A percentile compares a stretch with the other conserved stretches of the same genome.
Conservation (phyloP, 64 coral and sea anemone species). For the Acropora yongei region DNA sequence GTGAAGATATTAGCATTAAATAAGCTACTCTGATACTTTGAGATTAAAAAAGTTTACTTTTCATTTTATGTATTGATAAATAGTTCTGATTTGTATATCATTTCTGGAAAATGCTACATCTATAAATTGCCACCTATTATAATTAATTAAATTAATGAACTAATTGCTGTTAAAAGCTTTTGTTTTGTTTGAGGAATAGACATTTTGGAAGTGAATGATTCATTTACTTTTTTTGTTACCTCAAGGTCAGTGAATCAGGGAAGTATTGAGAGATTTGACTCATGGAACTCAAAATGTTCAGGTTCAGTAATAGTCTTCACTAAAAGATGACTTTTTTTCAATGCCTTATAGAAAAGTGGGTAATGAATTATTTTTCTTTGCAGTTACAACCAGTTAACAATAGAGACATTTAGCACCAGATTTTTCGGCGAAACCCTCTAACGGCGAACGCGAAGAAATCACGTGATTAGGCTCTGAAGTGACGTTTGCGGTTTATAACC, state of each 20-base stretch:
- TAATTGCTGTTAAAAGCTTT: slow-evolving; percentile 44
- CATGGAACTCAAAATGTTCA: slow-evolving; percentile 54
- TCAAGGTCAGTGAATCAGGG: slow-evolving; percentile 53
- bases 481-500: too few species aligned
- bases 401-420: not conserved
- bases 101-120: slow-evolving; percentile 21
- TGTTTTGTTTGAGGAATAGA: slow-evolving; percentile 47
- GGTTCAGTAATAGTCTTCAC: slow-evolving; percentile 19
- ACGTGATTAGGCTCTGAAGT: too few species aligned
- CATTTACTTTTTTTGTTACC: slow-evolving; percentile 41
- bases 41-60: slow-evolving; percentile 55
- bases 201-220: slow-evolving; percentile 62
- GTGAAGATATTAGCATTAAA: slow-evolving; percentile 53
- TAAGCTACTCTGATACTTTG: slow-evolving; percentile 52
- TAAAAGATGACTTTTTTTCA: slow-evolving; percentile 13
- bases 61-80: slow-evolving; percentile 1
- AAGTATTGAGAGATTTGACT: slow-evolving; percentile 53
- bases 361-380: slow-evolving; percentile 59
- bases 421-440: too few species aligned
- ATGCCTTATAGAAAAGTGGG: slow-evolving; percentile 10
- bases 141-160: too few species aligned
- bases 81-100: slow-evolving; percentile 52
- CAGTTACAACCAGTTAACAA: slow-evolving; percentile 47
- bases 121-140: slow-evolving; percentile 18
- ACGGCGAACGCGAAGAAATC: too few species aligned